Evolutionary conservation across 2,888 invertebrate genomes (phyloP).

Genomic region (Harpagoxenus sublaevis): DNA sequence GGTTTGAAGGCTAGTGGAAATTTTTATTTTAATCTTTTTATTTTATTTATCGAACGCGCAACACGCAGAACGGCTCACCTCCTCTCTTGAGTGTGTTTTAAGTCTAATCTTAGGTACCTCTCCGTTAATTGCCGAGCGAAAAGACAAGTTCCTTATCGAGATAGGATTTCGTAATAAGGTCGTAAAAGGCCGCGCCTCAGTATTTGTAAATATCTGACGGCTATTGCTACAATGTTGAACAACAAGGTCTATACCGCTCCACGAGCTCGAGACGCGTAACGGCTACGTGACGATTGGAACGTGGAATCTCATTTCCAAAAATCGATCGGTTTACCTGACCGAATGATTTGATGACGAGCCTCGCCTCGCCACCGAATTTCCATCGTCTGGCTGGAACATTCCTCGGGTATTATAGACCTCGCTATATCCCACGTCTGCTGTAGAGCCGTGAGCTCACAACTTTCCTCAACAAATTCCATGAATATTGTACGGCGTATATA

Average conservation of each 20-base stretch:
- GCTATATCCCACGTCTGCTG: constrained; percentile 28
- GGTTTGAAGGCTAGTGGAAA: constrained; percentile 91
- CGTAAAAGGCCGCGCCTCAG: background rate
- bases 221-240: background rate
- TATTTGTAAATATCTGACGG: background rate
- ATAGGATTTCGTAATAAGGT: constrained; percentile 13
- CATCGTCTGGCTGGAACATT: constrained; percentile 51
- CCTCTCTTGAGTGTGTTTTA: background rate
- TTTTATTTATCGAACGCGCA: background rate
- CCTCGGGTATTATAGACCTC: constrained; percentile 16
- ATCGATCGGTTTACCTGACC: background rate
- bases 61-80: background rate
- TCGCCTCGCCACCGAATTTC: constrained; percentile 54
- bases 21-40: background rate
- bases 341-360: background rate
- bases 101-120: background rate
- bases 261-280: background rate
- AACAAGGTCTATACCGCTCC: background rate
- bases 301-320: background rate
- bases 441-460: constrained; percentile 62
- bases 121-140: background rate
- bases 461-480: constrained; percentile 74
- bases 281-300: background rate
- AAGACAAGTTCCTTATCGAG: constrained; percentile 10
- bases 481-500: constrained; percentile 73